phyloP scores from a whole-genome alignment of 2,797 vertebrate genomes.

The Pteronotus mesoamericanus region DNA sequence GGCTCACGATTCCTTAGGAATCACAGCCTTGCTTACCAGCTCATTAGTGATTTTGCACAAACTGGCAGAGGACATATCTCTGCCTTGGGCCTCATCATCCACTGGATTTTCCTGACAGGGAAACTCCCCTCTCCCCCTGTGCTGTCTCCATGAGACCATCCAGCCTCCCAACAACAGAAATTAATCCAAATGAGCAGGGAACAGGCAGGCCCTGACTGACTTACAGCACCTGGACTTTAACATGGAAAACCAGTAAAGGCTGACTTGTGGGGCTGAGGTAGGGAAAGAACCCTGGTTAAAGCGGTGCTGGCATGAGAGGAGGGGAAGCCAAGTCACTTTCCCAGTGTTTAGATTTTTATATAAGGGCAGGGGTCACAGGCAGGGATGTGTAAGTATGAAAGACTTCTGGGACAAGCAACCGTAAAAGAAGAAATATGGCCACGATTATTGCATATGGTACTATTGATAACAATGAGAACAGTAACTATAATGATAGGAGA shows the following conservation, averaged over 20 bases:
- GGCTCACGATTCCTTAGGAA: background rate
- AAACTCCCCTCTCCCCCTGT: constrained; percentile 41
- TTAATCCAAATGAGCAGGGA: constrained; percentile 10
- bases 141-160: constrained; percentile 38
- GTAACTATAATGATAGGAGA: background rate
- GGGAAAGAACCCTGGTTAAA: background rate
- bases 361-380: background rate
- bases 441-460: rapidly evolving
- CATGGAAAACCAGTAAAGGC: background rate
- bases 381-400: background rate
- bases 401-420: background rate
- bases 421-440: background rate
- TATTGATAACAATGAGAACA: background rate
- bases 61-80: constrained; percentile 9
- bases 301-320: background rate
- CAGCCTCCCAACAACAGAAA: constrained; percentile 63
- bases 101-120: constrained; percentile 68
- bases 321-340: background rate
- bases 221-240: background rate
- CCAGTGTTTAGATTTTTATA: background rate
- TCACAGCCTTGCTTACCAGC: background rate
- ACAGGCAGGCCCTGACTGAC: background rate
- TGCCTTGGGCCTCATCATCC: constrained; percentile 56
- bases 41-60: background rate
- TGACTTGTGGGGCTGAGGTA: background rate